Percentiles rank a stretch among this genome's conserved stretches.
Evolutionary conservation across 2,113 vertebrate genomes (phyloP).

Genomic region (Phocoena phocoena): DNA sequence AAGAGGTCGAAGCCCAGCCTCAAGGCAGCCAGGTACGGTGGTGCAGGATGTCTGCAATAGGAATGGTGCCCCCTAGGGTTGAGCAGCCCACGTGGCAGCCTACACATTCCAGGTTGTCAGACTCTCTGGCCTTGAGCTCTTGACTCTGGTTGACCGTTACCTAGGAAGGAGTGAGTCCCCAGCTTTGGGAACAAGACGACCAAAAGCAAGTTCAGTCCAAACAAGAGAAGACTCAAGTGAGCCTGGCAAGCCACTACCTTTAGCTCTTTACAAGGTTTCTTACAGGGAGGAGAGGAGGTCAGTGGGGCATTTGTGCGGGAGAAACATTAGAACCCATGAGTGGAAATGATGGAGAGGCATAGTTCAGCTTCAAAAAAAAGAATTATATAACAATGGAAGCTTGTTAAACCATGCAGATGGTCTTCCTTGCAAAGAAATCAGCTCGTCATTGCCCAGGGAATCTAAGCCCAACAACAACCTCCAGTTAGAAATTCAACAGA

Average conservation of each 20-base stretch:
- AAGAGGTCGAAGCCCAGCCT: not conserved
- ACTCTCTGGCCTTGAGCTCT: not conserved
- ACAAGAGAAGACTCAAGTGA: not conserved
- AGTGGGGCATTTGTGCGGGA: not conserved
- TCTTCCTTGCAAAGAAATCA: not conserved
- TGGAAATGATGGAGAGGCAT: not conserved
- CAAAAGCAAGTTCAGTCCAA: not conserved
- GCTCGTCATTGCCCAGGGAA: not conserved
- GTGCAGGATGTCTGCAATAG: not conserved
- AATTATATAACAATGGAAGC: not conserved
- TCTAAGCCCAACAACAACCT: not conserved
- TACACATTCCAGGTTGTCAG: not conserved
- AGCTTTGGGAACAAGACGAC: not conserved
- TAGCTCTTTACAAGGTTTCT: not conserved
- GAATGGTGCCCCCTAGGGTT: accelerated
- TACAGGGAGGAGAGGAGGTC: not conserved
- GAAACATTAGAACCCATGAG: not conserved
- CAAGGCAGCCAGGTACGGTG: not conserved
- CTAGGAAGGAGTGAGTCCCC: not conserved
- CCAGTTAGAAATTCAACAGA: not conserved
- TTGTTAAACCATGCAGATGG: not conserved
- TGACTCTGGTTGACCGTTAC: not conserved
- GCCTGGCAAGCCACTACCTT: not conserved
- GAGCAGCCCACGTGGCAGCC: not conserved
- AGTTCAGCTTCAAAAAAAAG: not conserved